These are phyloP conservation scores for Mechanitis messenoides DNA, from an alignment of 2,888 invertebrate genomes.

Conservation along the genomic window DNA sequence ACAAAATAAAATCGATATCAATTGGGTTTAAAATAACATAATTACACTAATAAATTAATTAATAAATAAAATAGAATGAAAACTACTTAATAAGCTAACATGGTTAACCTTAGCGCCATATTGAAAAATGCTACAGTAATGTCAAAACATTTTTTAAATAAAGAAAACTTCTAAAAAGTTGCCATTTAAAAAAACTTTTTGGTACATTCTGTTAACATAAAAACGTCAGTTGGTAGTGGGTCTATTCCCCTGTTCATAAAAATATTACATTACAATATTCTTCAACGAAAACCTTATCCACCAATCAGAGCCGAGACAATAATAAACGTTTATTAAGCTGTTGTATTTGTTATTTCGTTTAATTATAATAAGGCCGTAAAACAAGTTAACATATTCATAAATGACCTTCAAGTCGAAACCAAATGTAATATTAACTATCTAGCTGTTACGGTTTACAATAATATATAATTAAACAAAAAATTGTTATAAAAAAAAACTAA, in stretches of 20 bases:
- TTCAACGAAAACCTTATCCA: constrained; percentile 30
- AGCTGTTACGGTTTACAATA: constrained; percentile 30
- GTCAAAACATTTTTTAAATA: background rate
- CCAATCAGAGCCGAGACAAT: constrained; percentile 29
- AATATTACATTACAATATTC: constrained; percentile 27
- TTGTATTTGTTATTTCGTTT: constrained; percentile 29
- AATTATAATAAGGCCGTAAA: constrained; percentile 58
- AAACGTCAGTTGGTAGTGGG: constrained; percentile 7
- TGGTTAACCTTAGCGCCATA: constrained; percentile 1
- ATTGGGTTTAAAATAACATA: constrained; percentile 1
- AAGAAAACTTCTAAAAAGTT: background rate
- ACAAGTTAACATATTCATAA: constrained; percentile 46
- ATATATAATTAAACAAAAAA: constrained; percentile 21
- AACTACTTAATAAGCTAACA: constrained; percentile 3
- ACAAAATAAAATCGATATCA: constrained; percentile 6
- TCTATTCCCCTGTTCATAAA: constrained; percentile 19
- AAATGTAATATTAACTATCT: constrained; percentile 58
- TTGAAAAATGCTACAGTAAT: background rate
- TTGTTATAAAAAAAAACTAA: constrained; percentile 12
- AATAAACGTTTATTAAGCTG: constrained; percentile 9
- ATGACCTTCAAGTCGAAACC: constrained; percentile 35
- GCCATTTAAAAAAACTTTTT: background rate
- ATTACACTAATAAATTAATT: constrained; percentile 6
- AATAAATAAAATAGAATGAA: constrained; percentile 5
- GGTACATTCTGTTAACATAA: background rate